A percentile compares a stretch with the other conserved stretches of the same genome.
phyloP scores from a whole-genome alignment of 1,140 invertebrate species.

The Ceratosolen fusciceps region DNA sequence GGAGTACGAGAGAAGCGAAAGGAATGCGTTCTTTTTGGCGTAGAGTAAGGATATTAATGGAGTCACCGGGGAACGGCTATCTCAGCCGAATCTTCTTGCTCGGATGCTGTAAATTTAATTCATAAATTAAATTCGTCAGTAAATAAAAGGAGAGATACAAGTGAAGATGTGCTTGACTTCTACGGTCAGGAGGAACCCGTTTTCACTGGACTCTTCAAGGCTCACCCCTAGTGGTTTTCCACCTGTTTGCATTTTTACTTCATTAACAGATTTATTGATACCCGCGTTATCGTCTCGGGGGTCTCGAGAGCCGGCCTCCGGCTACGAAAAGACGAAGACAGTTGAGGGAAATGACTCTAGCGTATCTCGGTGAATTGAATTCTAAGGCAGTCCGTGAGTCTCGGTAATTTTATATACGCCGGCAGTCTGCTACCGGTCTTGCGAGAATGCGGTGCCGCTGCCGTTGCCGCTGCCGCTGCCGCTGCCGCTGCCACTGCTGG shows the following conservation, averaged over 20 bases:
- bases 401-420: conserved; percentile 37
- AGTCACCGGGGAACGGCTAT: neutral
- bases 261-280: conserved; percentile 41
- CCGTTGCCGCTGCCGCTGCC: neutral
- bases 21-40: too few species aligned
- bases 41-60: neutral
- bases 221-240: neutral
- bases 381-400: neutral
- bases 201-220: neutral
- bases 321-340: neutral
- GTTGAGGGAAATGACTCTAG: neutral
- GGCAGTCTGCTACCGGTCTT: conserved; percentile 50
- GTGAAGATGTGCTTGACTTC: neutral
- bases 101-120: neutral
- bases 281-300: conserved; percentile 11
- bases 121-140: neutral
- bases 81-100: neutral
- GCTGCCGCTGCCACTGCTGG: neutral
- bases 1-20: too few species aligned
- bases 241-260: conserved; percentile 1
- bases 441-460: conserved; percentile 50
- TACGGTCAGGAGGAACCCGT: neutral
- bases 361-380: neutral
- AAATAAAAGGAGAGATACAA: neutral
- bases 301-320: neutral